phyloP scores from a whole-genome alignment of 2,888 invertebrate genomes.

The Himalopsyche anomala region DNA sequence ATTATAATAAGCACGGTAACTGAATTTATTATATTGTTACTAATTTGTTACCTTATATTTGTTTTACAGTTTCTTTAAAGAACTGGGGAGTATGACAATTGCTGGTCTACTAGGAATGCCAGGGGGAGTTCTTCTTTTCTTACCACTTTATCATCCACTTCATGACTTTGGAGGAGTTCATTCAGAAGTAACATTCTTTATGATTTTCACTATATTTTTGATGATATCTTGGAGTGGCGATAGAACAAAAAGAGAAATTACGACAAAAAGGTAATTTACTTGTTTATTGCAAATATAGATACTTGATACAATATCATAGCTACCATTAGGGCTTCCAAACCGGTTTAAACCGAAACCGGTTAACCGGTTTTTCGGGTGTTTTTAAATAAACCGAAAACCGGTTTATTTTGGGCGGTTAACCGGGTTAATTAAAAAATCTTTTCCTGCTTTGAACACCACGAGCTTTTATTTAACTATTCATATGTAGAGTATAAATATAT shows the following conservation, averaged over 20 bases:
- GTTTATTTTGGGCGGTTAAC: too few relatives aligned
- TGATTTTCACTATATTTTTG: slow-evolving; percentile 79
- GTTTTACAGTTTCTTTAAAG: slow-evolving; percentile 74
- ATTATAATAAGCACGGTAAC: neutral
- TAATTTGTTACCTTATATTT: neutral
- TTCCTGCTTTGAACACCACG: too few relatives aligned
- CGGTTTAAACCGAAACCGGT: too few relatives aligned
- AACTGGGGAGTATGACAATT: slow-evolving; percentile 76
- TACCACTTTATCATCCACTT: slow-evolving; percentile 85
- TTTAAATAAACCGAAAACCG: too few relatives aligned
- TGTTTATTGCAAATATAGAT: too few relatives aligned
- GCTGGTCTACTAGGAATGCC: slow-evolving; percentile 83
- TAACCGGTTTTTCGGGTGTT: too few relatives aligned
- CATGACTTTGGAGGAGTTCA: slow-evolving; percentile 83
- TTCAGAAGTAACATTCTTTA: slow-evolving; percentile 83
- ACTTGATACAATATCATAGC: too few relatives aligned
- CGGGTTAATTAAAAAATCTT: too few relatives aligned
- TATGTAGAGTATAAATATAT: too few relatives aligned
- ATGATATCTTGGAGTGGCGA: slow-evolving; percentile 80
- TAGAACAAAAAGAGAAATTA: slow-evolving; percentile 71
- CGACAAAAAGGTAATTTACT: slow-evolving; percentile 67
- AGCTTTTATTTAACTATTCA: too few relatives aligned
- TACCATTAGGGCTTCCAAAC: too few relatives aligned
- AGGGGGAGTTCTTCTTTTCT: slow-evolving; percentile 83
- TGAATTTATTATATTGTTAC: neutral